Conservation (phyloP, 2,797 vertebrate genomes). For the Anolis apletophallus region DNA sequence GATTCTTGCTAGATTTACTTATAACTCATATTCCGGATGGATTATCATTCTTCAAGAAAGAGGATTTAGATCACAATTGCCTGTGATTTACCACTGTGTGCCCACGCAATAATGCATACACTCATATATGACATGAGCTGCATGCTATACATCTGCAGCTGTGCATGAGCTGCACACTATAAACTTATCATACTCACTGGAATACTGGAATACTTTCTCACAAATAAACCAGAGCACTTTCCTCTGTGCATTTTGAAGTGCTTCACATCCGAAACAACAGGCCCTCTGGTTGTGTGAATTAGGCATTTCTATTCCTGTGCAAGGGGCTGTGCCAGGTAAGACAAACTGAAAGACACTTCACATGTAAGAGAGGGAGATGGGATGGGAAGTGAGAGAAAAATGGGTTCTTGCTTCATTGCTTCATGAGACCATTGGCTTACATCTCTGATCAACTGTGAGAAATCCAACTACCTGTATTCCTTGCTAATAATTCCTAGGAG, state of each 20-base stretch:
- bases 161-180: too few species aligned
- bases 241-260: neutral
- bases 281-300: neutral
- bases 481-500: neutral
- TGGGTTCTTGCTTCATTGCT: neutral
- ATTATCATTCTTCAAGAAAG: neutral
- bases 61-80: neutral
- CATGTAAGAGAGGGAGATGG: conserved; percentile 24
- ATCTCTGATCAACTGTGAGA: conserved; percentile 5
- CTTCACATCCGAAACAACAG: neutral
- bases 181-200: too few species aligned
- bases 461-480: conserved; percentile 4
- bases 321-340: conserved; percentile 28
- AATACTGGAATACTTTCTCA: neutral
- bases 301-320: neutral
- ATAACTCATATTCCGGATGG: neutral
- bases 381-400: conserved; percentile 27
- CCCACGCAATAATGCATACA: too few species aligned
- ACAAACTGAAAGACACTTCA: conserved; percentile 13
- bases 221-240: too few species aligned
- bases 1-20: neutral
- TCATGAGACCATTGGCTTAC: conserved; percentile 23
- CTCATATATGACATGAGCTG: too few species aligned
- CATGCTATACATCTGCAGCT: too few species aligned
- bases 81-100: too few species aligned